These are phyloP conservation scores for Noctuana brunneofusca DNA, from an alignment of 2,888 invertebrate species.

Conservation along the genomic window DNA sequence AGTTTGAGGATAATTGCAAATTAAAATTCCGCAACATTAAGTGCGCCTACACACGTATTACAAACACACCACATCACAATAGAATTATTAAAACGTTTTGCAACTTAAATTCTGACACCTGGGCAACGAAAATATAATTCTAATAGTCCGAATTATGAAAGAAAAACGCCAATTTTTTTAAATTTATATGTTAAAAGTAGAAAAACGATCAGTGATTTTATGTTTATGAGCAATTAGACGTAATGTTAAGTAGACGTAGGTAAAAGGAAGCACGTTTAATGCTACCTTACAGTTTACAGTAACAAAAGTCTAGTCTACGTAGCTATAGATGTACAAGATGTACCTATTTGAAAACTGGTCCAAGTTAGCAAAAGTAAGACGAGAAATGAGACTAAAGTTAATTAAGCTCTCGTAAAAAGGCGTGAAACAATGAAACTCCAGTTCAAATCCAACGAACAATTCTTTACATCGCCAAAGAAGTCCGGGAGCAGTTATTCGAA, in stretches of 20 bases:
- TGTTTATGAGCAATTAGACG: no score
- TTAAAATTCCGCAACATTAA: constrained; percentile 4
- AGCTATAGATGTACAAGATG: neutral
- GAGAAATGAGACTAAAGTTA: constrained; percentile 11
- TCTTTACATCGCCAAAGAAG: neutral
- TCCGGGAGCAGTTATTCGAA: neutral
- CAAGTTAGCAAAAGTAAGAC: constrained; percentile 7
- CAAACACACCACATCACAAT: no score
- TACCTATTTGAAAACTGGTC: constrained; percentile 14
- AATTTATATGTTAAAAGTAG: no score
- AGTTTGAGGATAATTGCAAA: neutral
- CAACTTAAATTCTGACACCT: no score
- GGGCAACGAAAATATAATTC: no score
- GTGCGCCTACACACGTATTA: neutral
- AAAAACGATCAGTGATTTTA: no score
- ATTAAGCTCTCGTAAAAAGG: constrained; percentile 27
- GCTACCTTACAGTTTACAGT: neutral
- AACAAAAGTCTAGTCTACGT: neutral
- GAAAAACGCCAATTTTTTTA: no score
- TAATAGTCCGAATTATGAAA: no score
- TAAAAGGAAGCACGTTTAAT: neutral
- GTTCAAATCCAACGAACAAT: neutral
- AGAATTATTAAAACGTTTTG: no score
- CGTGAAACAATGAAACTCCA: constrained; percentile 20
- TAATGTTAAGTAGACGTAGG: no score